Base-by-base conservation (phyloP, 2,797 vertebrate species). In the Pangasius macronema region DNA sequence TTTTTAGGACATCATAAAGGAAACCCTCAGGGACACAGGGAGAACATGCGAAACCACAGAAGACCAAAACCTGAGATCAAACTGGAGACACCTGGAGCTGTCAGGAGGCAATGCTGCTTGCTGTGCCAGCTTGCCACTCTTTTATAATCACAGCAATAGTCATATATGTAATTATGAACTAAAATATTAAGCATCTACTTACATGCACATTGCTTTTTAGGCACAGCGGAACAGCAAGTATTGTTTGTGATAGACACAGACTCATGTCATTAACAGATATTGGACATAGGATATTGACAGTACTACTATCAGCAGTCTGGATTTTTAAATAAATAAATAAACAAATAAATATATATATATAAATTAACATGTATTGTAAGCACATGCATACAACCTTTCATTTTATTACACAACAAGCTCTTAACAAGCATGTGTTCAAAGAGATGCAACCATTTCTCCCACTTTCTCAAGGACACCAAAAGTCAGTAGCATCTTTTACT, bases 401-500 rank as follows among this genome's bases (percentile, higher is more conserved):
- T 36, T 80, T 80, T 13, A 57, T 57, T 24, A 24, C 27, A 76
- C 14, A 80, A 57, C 30, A 55, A 36, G 30, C 30, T 79, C 7
- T 33, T 22, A 36, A 57, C 39, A 67, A 65, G 11, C 14, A 67
- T 63, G 30, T 20, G 22, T 61, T 83, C n/a, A 73, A 83, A 67
- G 3, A 51, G 11, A 46, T 27, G 36, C 46, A 75, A 20, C 27
- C 4, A 55, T 10, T 4, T 80, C 67, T 85, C 49, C 24, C 33
- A n/a, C 46, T 51, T 42, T 73, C 16, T 1, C 55, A 36, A 49
- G n/a, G 9, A 57, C 81, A 79, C 22, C 63, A 59, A 73, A 85
- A 79, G 20, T 24, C 72, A 68, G 67, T 82, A 85, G 65, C 67
- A 79, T 87, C 18, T 77, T 86, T 86, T 84, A 65, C 67, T 85